Evolutionary conservation across 2,797 vertebrate genomes (phyloP).

Genomic region (Phrynocephalus forsythii): DNA sequence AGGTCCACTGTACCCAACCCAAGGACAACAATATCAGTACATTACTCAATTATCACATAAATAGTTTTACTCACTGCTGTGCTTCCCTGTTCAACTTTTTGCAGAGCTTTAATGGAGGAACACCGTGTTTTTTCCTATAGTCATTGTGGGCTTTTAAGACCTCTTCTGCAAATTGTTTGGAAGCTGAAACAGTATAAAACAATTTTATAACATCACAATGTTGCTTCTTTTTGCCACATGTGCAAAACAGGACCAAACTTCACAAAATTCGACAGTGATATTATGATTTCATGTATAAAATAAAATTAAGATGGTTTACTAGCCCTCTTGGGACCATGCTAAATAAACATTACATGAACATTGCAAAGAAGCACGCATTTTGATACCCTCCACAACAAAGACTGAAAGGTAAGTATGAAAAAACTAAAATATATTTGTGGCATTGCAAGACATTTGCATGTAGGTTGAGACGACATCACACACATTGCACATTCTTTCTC

Average conservation of each 20-base stretch:
- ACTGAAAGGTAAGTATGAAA: not conserved
- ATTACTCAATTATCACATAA: conserved; percentile 35
- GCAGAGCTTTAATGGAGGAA: conserved; percentile 90
- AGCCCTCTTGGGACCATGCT: not conserved
- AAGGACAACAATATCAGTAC: not conserved
- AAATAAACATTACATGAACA: not conserved
- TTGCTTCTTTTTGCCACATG: not conserved
- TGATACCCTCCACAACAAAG: not conserved
- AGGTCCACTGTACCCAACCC: not conserved
- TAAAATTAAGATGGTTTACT: not conserved
- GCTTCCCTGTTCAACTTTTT: conserved; percentile 90
- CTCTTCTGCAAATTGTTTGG: conserved; percentile 92
- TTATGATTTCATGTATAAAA: not conserved
- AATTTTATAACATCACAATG: not conserved
- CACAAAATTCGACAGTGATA: not conserved
- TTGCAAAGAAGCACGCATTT: not conserved
- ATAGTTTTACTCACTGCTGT: conserved; percentile 83
- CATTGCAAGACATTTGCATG: too few relatives aligned
- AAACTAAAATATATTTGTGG: not conserved
- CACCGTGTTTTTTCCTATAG: conserved; percentile 90
- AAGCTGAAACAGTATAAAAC: conserved; percentile 77
- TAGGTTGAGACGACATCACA: too few relatives aligned
- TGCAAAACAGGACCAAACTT: not conserved
- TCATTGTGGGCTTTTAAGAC: conserved; percentile 91
- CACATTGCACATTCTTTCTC: not conserved